Evolutionary conservation across 2,888 invertebrate genomes (phyloP).

Genomic region (Vannuccia rotundouncinata): DNA sequence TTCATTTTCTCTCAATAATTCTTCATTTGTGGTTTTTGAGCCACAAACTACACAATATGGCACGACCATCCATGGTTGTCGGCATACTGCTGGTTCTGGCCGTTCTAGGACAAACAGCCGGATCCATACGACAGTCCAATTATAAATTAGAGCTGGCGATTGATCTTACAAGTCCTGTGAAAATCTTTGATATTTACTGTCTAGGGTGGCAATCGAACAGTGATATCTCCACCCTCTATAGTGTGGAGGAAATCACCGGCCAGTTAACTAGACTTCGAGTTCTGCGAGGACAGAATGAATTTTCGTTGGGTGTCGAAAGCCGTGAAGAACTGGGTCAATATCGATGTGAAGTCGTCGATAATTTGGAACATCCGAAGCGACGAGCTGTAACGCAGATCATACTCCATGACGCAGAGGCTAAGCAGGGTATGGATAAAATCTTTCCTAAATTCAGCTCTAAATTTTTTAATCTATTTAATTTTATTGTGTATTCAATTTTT

Average conservation of each 20-base stretch:
- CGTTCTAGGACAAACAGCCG: neutral
- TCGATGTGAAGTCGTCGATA: neutral
- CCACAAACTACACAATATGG: too few relatives aligned
- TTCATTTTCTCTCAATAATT: too few relatives aligned
- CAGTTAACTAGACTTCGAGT: neutral
- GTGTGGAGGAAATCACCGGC: neutral
- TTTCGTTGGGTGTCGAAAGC: neutral
- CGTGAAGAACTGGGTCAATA: neutral
- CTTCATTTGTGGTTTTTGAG: too few relatives aligned
- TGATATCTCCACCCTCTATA: neutral
- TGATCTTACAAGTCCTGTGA: neutral
- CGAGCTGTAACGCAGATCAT: neutral
- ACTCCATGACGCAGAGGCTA: neutral
- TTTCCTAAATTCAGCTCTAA: too few relatives aligned
- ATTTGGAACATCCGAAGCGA: neutral
- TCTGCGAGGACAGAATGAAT: neutral
- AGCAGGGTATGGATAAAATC: neutral
- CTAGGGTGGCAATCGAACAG: neutral
- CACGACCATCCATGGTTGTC: neutral
- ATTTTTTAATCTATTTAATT: too few relatives aligned
- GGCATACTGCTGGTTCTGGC: neutral
- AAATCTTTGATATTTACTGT: neutral
- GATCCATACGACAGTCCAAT: neutral
- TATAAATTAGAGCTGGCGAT: neutral
- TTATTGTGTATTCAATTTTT: too few relatives aligned